Conservation (phyloP, 2,888 invertebrate species). For the Auanema sp. region DNA sequence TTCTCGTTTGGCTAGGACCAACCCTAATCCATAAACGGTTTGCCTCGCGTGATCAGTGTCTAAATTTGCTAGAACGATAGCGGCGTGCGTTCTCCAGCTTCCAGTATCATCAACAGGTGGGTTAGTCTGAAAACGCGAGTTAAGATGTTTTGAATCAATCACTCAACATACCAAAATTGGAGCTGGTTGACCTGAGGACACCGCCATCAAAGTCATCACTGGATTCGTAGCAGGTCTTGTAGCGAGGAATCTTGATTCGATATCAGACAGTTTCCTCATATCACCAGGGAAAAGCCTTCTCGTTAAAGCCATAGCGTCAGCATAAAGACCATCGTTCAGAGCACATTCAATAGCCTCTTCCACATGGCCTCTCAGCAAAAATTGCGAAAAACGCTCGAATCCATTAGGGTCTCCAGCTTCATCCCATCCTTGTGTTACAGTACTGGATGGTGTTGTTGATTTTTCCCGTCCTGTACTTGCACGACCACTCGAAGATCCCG, state of each 20-base stretch:
- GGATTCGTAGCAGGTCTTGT: constrained; percentile 53
- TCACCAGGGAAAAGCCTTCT: constrained; percentile 49
- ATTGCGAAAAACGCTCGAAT: constrained; percentile 47
- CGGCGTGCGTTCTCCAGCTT: constrained; percentile 94
- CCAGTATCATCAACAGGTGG: constrained; percentile 67
- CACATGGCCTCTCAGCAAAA: constrained; percentile 54
- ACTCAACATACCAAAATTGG: constrained; percentile 45
- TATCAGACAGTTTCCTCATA: constrained; percentile 34
- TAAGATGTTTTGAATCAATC: constrained; percentile 2
- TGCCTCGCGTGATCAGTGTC: constrained; percentile 42
- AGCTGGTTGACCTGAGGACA: constrained; percentile 50
- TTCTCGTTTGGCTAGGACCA: constrained; percentile 70
- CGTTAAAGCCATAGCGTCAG: constrained; percentile 57
- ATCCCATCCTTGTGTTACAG: constrained; percentile 50
- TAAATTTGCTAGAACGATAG: constrained; percentile 77
- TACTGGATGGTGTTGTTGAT: constrained; percentile 39
- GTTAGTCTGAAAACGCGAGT: constrained; percentile 29
- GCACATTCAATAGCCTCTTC: constrained; percentile 61
- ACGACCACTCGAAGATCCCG: background rate
- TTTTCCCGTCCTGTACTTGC: constrained; percentile 18
- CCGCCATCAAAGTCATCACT: constrained; percentile 53
- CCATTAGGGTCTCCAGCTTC: constrained; percentile 38
- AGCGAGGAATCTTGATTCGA: constrained; percentile 51
- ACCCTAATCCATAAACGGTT: constrained; percentile 56
- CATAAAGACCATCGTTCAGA: constrained; percentile 50